These are phyloP conservation scores for Molossus molossus DNA, from an alignment of 2,797 vertebrate species.

Conservation along the genomic window DNA sequence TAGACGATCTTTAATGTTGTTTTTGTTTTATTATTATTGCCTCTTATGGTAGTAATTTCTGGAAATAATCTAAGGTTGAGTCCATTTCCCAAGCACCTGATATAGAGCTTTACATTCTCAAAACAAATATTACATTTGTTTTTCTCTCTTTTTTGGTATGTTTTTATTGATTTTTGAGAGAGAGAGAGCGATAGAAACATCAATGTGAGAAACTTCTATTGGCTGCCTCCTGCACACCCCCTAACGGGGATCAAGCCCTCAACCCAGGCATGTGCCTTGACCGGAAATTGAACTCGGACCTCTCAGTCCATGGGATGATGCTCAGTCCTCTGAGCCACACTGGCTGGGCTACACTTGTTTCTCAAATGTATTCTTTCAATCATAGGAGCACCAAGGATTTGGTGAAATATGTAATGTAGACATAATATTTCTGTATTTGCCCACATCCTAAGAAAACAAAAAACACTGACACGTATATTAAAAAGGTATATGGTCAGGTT, in stretches of 20 bases:
- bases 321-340: no score
- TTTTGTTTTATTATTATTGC: neutral
- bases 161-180: no score
- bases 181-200: no score
- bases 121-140: constrained; percentile 4
- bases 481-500: neutral
- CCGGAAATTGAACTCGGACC: no score
- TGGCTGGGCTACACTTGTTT: neutral
- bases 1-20: neutral
- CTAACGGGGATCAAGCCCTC: no score
- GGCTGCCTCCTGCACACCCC: no score
- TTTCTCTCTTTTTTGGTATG: neutral
- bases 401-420: neutral
- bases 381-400: neutral
- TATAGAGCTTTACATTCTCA: neutral
- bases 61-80: neutral
- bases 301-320: no score
- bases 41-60: neutral
- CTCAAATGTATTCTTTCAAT: neutral
- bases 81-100: neutral
- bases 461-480: neutral
- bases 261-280: no score
- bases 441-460: constrained; percentile 32
- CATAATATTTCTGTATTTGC: neutral
- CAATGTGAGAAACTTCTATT: no score